These are phyloP conservation scores for Gouania willdenowi DNA, from an alignment of 2,797 vertebrate species.

Conservation along the genomic window DNA sequence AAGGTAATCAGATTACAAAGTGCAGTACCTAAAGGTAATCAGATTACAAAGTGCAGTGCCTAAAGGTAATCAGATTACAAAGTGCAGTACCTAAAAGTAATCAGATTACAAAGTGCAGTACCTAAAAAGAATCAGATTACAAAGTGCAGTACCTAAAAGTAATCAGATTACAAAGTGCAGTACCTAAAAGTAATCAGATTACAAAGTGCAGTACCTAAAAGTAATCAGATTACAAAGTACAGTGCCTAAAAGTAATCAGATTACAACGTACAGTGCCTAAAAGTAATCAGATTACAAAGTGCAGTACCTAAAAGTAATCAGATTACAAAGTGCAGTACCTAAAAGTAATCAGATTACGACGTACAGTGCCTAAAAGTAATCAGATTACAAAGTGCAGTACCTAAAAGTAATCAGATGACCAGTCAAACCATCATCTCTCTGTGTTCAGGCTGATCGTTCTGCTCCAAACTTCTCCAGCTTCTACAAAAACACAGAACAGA, in stretches of 20 bases:
- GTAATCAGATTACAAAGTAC: too few relatives aligned
- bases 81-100: too few relatives aligned
- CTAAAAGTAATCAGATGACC: too few relatives aligned
- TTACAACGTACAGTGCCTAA: background rate
- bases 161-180: rapidly evolving
- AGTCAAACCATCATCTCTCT: too few relatives aligned
- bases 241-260: conserved; percentile 78
- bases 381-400: rapidly evolving
- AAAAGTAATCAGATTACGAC: conserved; percentile 61
- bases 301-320: conserved; percentile 86
- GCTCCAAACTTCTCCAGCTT: conserved; percentile 81
- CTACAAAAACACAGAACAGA: conserved; percentile 84
- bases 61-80: too few relatives aligned
- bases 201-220: conserved; percentile 87
- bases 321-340: conserved; percentile 87
- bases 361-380: conserved; percentile 19
- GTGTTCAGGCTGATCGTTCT: conserved; percentile 79
- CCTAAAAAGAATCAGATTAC: too few relatives aligned
- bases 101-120: too few relatives aligned
- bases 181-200: conserved; percentile 4
- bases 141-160: conserved; percentile 88
- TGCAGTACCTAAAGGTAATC: conserved; percentile 5
- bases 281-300: conserved; percentile 70
- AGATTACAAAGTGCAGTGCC: background rate
- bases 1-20: conserved; percentile 3